These are phyloP conservation scores for Parotocinclus haroldoi DNA, from an alignment of 2,797 vertebrate species.

Conservation along the genomic window DNA sequence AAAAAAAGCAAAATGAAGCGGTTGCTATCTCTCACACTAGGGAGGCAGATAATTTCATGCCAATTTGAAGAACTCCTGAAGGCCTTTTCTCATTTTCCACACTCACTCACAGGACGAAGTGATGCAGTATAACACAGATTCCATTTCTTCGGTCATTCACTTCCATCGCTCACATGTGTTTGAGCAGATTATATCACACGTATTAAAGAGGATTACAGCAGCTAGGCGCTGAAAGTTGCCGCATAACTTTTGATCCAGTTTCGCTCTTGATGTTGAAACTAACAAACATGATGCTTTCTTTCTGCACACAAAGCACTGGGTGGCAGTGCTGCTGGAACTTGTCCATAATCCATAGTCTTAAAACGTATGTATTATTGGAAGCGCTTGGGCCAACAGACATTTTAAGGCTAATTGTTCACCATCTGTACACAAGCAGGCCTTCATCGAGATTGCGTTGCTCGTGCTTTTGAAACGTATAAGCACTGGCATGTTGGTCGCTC, in stretches of 20 bases:
- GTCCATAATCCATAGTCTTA: too few species aligned
- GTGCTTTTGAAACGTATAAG: too few species aligned
- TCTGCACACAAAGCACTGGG: not conserved
- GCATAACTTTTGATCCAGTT: not conserved
- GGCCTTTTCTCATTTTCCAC: conserved; percentile 70
- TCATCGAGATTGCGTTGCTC: too few species aligned
- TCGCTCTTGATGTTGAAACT: not conserved
- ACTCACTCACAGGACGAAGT: conserved; percentile 60
- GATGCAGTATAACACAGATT: conserved; percentile 67
- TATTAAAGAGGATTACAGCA: not conserved
- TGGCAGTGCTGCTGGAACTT: not conserved
- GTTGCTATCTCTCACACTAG: conserved; percentile 76
- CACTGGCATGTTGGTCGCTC: too few species aligned
- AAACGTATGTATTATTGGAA: too few species aligned
- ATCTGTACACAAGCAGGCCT: too few species aligned
- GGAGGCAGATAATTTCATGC: conserved; percentile 80
- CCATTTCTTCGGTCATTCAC: conserved; percentile 50
- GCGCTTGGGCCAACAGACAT: too few species aligned
- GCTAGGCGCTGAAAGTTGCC: not conserved
- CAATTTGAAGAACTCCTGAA: conserved; percentile 79
- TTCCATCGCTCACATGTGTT: conserved; percentile 54
- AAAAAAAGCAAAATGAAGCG: conserved; percentile 55
- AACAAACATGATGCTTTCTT: too few species aligned
- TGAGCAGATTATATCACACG: conserved; percentile 9
- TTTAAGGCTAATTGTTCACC: too few species aligned